Percentiles rank a stretch among this genome's conserved stretches.
These are phyloP conservation scores for Spilogale gracilis DNA, from an alignment of 2,113 vertebrate species.

Conservation along the genomic window DNA sequence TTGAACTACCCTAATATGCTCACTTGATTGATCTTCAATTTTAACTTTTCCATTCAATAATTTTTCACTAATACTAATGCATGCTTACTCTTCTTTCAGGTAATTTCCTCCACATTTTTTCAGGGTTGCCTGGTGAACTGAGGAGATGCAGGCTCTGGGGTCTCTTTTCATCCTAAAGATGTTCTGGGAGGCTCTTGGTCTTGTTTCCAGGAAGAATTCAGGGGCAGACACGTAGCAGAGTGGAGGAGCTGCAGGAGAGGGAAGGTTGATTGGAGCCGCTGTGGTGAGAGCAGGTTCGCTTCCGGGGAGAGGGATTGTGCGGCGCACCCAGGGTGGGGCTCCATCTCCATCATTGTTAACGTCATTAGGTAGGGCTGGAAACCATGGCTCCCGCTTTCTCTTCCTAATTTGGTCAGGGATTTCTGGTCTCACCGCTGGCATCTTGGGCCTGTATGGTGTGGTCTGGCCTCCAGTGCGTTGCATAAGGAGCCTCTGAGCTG, in stretches of 20 bases:
- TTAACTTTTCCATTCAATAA: background rate
- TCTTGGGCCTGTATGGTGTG: too few species aligned
- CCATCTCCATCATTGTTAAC: too few species aligned
- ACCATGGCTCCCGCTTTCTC: background rate
- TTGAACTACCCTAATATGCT: background rate
- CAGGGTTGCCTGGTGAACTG: background rate
- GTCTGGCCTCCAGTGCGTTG: too few species aligned
- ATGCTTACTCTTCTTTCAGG: background rate
- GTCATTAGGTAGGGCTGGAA: background rate
- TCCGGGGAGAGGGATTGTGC: background rate
- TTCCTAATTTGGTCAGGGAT: background rate
- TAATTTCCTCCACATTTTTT: background rate
- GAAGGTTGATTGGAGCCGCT: background rate
- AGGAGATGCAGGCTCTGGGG: background rate
- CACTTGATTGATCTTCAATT: background rate
- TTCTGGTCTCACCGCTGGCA: background rate
- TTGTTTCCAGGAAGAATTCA: background rate
- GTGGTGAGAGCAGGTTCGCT: too few species aligned
- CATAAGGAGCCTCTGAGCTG: too few species aligned
- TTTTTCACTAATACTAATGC: background rate
- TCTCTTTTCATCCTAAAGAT: background rate
- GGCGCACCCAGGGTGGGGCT: background rate
- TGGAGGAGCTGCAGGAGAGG: too few species aligned
- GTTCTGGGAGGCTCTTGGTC: background rate
- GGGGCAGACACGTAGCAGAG: background rate